These are phyloP conservation scores for Glomeris maerens DNA, from an alignment of 1,140 invertebrate genomes.

Conservation along the genomic window DNA sequence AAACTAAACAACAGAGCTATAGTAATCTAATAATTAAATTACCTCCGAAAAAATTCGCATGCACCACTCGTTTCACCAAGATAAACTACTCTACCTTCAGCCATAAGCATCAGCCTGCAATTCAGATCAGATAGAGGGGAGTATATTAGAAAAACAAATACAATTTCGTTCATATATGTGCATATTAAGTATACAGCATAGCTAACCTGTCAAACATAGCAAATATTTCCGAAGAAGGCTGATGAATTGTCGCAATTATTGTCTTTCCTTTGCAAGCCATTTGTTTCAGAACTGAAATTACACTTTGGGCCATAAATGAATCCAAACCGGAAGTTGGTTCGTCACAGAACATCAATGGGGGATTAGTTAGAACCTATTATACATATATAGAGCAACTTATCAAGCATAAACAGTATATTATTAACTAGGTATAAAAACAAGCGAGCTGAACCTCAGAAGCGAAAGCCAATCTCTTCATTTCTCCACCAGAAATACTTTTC, in stretches of 20 bases:
- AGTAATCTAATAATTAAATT: constrained; percentile 26
- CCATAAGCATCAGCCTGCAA: constrained; percentile 57
- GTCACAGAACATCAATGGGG: constrained; percentile 89
- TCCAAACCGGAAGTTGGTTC: constrained; percentile 90
- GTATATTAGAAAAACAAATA: background rate
- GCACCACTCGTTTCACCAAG: constrained; percentile 66
- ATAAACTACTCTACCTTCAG: constrained; percentile 81
- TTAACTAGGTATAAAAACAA: background rate
- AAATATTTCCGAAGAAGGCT: constrained; percentile 86
- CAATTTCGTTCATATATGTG: background rate
- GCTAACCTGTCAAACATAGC: constrained; percentile 67
- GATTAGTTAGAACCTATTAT: constrained; percentile 71
- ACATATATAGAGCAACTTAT: background rate
- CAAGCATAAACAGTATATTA: background rate
- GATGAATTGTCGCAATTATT: constrained; percentile 86
- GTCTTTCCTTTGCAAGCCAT: constrained; percentile 70
- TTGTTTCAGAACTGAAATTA: constrained; percentile 60
- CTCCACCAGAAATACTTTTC: constrained; percentile 89
- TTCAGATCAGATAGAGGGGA: constrained; percentile 18
- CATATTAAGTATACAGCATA: background rate
- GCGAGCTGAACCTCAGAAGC: constrained; percentile 62
- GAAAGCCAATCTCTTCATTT: constrained; percentile 88
- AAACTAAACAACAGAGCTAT: too few species aligned
- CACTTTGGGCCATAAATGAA: constrained; percentile 80
- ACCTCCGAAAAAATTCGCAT: constrained; percentile 67